Base-by-base conservation (phyloP, 2,113 vertebrate genomes). In the Oncorhynchus kisutch region DNA sequence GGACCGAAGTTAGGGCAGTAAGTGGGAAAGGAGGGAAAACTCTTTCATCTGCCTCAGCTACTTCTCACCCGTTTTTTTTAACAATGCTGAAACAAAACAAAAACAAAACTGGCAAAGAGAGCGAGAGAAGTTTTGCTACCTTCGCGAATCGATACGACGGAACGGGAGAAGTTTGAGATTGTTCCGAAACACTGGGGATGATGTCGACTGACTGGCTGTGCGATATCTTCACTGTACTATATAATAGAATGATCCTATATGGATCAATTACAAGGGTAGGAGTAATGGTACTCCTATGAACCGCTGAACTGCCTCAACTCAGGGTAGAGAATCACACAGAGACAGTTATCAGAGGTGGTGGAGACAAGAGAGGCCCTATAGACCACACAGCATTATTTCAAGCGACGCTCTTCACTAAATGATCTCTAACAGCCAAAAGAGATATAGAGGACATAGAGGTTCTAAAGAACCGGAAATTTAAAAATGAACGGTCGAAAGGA, bases 1-100 rank as follows among this genome's bases (percentile, higher is more conserved):
- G 92, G 92, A 91, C 79, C 81, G 13, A 54, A 1, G 78, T 78
- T 74, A 34, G 13, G 14, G 86, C 90, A 91, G 90, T 82, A 86
- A 87, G 72, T 83, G 4, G 20, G 16, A 67, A 34, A 39, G 13
- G 67, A 7, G 31, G 64, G 67, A 71, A 78, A 80, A 74, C 1
- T 82, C 89, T 93, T 92, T 92, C 92, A 93, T 92, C 91, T 91
- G 90, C 88, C 89, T 90, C 87, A 89, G 87, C 83, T 89, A 83
- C 78, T 91, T 82, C 88, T 90, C 87, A 88, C 87, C 83, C 88
- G 82, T 77, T 91, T 34, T 6, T 64, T 89, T 87, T 80, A 78
- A n/a, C 51, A 54, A 68, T 45, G 72, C 70, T 70, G 24, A 59
- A 25, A 60, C 29, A 74, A 74, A 74, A 78, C 83, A 88, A 88